Conservation (phyloP, 1,140 invertebrate genomes). For the Charaxes varanes region DNA sequence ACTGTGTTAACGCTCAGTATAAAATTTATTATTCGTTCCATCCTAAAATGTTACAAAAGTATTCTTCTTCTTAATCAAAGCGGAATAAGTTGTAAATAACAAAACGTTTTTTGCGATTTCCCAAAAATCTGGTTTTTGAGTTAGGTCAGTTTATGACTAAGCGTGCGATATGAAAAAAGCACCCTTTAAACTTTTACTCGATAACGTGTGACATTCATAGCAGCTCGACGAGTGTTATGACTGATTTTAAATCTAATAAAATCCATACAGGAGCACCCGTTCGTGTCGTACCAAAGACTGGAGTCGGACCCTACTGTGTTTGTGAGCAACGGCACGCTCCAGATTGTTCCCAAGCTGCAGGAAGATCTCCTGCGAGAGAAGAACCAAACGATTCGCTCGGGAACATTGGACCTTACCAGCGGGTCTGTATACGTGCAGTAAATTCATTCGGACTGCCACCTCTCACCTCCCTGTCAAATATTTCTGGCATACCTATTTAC, state of each 20-base stretch:
- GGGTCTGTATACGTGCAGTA: slow-evolving; percentile 11
- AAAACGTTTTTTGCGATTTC: too few relatives aligned
- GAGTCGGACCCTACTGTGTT: slow-evolving; percentile 4
- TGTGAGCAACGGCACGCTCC: slow-evolving; percentile 11
- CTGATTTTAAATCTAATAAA: too few relatives aligned
- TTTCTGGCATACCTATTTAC: too few relatives aligned
- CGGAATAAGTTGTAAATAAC: slow-evolving; percentile 5
- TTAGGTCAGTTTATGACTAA: too few relatives aligned
- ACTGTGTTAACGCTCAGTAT: too few relatives aligned
- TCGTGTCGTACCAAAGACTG: slow-evolving; percentile 16
- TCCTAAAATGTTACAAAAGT: too few relatives aligned
- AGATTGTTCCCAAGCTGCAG: slow-evolving; percentile 16
- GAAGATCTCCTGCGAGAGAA: slow-evolving; percentile 10
- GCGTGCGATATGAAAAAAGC: background rate
- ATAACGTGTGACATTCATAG: too few relatives aligned
- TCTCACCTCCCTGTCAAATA: too few relatives aligned
- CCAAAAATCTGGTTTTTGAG: too few relatives aligned
- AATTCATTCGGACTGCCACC: too few relatives aligned
- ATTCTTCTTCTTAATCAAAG: slow-evolving; percentile 3
- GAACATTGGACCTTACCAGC: slow-evolving; percentile 8
- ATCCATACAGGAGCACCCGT: slow-evolving; percentile 26
- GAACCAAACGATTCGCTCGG: slow-evolving; percentile 5
- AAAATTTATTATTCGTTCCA: too few relatives aligned
- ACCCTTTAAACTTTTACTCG: background rate
- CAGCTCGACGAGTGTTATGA: too few relatives aligned